Evolutionary conservation across 2,113 vertebrate species (phyloP).

Genomic region (Bos taurus): DNA sequence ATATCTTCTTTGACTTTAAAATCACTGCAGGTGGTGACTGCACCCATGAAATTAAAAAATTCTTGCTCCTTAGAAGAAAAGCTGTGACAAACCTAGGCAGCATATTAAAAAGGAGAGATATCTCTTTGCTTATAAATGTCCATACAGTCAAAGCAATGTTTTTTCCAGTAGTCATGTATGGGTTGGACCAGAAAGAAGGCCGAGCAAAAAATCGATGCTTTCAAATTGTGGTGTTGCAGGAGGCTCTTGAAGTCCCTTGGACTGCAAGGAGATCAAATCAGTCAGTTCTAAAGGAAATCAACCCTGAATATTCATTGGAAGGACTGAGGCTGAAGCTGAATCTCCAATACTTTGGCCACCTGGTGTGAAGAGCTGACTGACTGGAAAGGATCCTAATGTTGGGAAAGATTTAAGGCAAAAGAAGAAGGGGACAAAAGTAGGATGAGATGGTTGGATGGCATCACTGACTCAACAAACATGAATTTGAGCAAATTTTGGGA

Average conservation of each 20-base stretch:
- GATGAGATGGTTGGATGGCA: background rate
- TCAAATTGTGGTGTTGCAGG: background rate
- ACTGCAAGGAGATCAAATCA: background rate
- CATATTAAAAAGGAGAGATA: background rate
- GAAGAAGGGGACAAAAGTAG: background rate
- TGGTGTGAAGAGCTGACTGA: background rate
- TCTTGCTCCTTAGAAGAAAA: background rate
- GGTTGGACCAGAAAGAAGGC: background rate
- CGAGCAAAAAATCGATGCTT: background rate
- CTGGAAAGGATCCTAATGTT: background rate
- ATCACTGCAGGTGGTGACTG: background rate
- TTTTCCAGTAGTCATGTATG: background rate
- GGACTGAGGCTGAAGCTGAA: background rate
- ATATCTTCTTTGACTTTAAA: background rate
- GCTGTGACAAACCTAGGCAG: background rate
- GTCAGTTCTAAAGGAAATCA: background rate
- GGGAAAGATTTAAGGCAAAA: background rate
- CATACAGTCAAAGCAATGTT: background rate
- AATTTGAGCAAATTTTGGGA: background rate
- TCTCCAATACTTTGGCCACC: background rate
- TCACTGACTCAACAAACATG: background rate
- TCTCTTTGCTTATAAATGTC: background rate
- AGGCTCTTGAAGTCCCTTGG: background rate
- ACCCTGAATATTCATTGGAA: background rate
- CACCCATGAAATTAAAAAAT: background rate